Conservation (phyloP, 1,140 invertebrate species). For the Cotesia glomerata region DNA sequence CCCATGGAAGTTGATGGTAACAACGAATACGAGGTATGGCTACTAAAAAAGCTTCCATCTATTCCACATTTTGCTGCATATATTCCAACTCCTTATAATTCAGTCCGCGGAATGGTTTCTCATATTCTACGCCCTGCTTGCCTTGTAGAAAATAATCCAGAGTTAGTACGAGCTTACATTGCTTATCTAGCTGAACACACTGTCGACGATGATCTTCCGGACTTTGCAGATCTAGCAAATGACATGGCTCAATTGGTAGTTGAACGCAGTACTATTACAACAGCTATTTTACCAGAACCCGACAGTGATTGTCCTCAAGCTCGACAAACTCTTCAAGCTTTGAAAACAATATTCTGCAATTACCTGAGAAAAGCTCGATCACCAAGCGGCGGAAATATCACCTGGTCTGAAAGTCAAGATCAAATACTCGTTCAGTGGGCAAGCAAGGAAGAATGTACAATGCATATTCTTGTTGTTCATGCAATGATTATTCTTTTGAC, state of each 20-base stretch:
- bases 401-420: slow-evolving; percentile 75
- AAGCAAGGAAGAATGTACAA: slow-evolving; percentile 80
- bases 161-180: slow-evolving; percentile 87
- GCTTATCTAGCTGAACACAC: slow-evolving; percentile 82
- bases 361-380: slow-evolving; percentile 74
- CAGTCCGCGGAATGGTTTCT: slow-evolving; percentile 71
- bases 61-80: slow-evolving; percentile 73
- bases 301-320: slow-evolving; percentile 62
- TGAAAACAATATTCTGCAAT: slow-evolving; percentile 79
- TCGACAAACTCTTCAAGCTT: slow-evolving; percentile 73
- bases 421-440: slow-evolving; percentile 82
- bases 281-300: slow-evolving; percentile 77
- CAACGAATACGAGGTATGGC: slow-evolving; percentile 69
- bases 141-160: slow-evolving; percentile 87
- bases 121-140: slow-evolving; percentile 80
- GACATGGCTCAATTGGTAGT: slow-evolving; percentile 92
- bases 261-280: slow-evolving; percentile 87
- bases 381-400: slow-evolving; percentile 70
- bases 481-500: slow-evolving; percentile 93
- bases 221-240: slow-evolving; percentile 71
- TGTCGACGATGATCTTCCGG: slow-evolving; percentile 69
- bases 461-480: slow-evolving; percentile 90
- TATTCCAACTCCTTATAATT: too few relatives aligned
- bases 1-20: slow-evolving; percentile 59
- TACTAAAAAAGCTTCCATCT: slow-evolving; percentile 76